phyloP scores from a whole-genome alignment of 2,888 invertebrate species.

The Maniola hyperantus region DNA sequence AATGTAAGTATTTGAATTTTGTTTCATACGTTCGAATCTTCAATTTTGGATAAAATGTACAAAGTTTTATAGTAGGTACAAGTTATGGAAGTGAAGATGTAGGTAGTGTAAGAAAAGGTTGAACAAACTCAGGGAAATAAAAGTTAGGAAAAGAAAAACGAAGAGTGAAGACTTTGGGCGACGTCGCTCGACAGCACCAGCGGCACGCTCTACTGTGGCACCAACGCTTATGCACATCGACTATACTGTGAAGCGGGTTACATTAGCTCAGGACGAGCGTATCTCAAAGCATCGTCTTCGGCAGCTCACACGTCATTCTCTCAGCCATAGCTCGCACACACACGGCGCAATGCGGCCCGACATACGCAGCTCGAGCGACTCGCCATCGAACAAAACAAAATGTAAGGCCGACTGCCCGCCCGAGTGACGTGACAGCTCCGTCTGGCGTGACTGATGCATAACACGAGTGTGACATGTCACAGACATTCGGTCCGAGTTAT shows the following conservation, averaged over 20 bases:
- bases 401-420: background rate
- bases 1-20: background rate
- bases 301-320: background rate
- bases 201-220: constrained; percentile 20
- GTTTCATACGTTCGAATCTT: constrained; percentile 37
- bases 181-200: constrained; percentile 40
- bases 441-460: background rate
- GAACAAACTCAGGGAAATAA: constrained; percentile 46
- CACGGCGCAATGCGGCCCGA: background rate
- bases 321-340: background rate
- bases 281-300: constrained; percentile 10
- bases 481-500: too few species aligned
- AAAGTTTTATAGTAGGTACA: constrained; percentile 43
- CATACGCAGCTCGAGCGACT: constrained; percentile 33
- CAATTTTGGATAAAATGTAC: constrained; percentile 50
- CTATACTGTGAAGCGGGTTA: background rate
- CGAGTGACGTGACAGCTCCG: background rate
- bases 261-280: background rate
- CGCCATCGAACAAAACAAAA: constrained; percentile 39
- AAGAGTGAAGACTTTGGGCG: constrained; percentile 35
- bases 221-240: constrained; percentile 12
- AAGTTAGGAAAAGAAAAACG: constrained; percentile 11
- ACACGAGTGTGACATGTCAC: background rate
- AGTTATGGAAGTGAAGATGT: constrained; percentile 51
- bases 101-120: constrained; percentile 53